Evolutionary conservation across 2,113 vertebrate genomes (phyloP).

Genomic region (Cyphomyrus discorhynchus): DNA sequence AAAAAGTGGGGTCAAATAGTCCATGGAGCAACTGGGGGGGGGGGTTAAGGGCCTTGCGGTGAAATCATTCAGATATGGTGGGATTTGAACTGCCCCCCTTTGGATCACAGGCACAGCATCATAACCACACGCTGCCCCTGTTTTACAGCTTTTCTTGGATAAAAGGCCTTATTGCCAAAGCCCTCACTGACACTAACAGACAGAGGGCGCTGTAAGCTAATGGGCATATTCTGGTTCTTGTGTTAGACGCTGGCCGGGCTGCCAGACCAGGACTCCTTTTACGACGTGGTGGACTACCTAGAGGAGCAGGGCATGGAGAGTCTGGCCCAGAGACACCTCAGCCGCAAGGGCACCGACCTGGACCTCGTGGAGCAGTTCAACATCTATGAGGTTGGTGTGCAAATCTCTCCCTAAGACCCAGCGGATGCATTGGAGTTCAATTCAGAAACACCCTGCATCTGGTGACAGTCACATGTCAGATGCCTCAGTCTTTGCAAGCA

Average conservation of each 20-base stretch:
- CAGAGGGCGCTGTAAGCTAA: background rate
- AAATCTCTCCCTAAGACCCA: background rate
- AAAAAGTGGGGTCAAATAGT: background rate
- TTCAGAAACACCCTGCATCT: background rate
- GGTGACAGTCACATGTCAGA: background rate
- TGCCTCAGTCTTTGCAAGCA: background rate
- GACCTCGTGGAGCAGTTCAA: conserved; percentile 92
- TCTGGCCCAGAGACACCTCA: conserved; percentile 79
- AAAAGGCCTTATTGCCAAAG: background rate
- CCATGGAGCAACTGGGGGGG: background rate
- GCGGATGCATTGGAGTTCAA: background rate
- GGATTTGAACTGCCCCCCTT: background rate
- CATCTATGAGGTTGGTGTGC: conserved; percentile 82
- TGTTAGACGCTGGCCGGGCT: conserved; percentile 78
- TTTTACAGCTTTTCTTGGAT: background rate
- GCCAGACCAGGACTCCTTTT: conserved; percentile 92
- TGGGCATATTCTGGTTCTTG: background rate
- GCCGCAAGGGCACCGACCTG: conserved; percentile 86
- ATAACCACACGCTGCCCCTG: background rate
- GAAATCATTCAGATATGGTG: background rate
- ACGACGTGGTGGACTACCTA: conserved; percentile 89
- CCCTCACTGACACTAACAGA: background rate
- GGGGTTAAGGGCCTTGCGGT: background rate
- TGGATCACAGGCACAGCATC: background rate
- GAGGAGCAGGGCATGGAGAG: conserved; percentile 86